Evolutionary conservation across 2,888 invertebrate species (phyloP).

Genomic region (Gnatocerus cornutus): DNA sequence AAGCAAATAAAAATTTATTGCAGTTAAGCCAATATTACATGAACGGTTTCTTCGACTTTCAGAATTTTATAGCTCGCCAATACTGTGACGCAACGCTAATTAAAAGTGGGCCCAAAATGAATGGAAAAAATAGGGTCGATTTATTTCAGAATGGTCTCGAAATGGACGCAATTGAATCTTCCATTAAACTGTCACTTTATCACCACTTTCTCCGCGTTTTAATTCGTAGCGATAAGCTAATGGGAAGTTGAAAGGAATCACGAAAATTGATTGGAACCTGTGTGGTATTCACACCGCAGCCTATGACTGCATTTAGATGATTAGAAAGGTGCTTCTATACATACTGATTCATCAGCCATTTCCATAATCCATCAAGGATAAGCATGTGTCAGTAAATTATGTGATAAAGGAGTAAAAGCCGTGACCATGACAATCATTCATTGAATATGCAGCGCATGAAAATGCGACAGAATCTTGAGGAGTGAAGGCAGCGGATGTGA

Average conservation of each 20-base stretch:
- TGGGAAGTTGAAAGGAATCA: neutral
- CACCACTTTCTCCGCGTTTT: slow-evolving; percentile 1
- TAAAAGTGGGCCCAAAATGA: neutral
- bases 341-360: slow-evolving; percentile 1
- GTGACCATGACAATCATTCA: slow-evolving; percentile 4
- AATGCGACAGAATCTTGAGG: neutral
- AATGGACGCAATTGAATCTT: neutral
- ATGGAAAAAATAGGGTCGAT: too few species aligned
- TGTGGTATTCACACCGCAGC: too few species aligned
- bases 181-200: slow-evolving; percentile 3
- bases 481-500: neutral
- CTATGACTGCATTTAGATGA: too few species aligned
- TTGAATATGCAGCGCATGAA: slow-evolving; percentile 16
- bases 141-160: too few species aligned
- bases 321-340: slow-evolving; percentile 4
- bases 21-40: neutral
- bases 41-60: slow-evolving; percentile 1
- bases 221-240: neutral
- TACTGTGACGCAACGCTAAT: neutral
- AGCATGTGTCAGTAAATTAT: neutral
- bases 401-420: slow-evolving; percentile 3
- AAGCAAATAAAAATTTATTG: neutral
- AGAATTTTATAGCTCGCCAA: slow-evolving; percentile 6
- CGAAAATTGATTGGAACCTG: neutral
- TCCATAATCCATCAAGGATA: slow-evolving; percentile 8